These are phyloP conservation scores for Pundamilia nyererei DNA, from an alignment of 2,113 vertebrate species.

Conservation along the genomic window DNA sequence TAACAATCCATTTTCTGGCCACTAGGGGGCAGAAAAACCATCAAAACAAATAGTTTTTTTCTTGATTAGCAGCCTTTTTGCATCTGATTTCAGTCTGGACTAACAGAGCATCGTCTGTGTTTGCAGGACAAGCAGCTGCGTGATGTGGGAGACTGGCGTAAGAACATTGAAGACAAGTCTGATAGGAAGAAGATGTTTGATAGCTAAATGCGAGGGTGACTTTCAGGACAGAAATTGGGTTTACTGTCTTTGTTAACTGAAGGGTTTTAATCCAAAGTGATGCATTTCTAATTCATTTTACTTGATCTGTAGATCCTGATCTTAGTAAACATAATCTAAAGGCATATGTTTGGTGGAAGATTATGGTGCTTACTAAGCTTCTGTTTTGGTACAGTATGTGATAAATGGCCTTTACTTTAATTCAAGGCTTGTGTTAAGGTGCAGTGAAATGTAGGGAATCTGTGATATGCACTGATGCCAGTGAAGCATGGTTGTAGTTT, in stretches of 20 bases:
- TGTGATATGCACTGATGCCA: not conserved
- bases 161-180: slow-evolving; percentile 98
- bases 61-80: not conserved
- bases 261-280: slow-evolving; percentile 33
- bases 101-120: not conserved
- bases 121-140: slow-evolving; percentile 82
- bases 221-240: not conserved
- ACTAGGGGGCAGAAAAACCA: not conserved
- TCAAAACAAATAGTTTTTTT: rapidly evolving
- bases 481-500: not conserved
- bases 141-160: slow-evolving; percentile 93
- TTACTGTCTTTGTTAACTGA: not conserved
- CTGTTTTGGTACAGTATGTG: not conserved
- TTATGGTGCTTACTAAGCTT: not conserved
- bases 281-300: not conserved
- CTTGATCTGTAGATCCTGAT: not conserved
- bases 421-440: not conserved
- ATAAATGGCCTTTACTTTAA: not conserved
- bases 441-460: not conserved
- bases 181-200: slow-evolving; percentile 99
- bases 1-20: not conserved
- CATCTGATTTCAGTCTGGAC: not conserved
- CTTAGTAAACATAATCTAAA: not conserved
- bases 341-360: not conserved
- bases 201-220: slow-evolving; percentile 46